Percentiles rank a stretch among this genome's conserved stretches.
Conservation (phyloP, 2,797 vertebrate species). For the Acomys russatus region DNA sequence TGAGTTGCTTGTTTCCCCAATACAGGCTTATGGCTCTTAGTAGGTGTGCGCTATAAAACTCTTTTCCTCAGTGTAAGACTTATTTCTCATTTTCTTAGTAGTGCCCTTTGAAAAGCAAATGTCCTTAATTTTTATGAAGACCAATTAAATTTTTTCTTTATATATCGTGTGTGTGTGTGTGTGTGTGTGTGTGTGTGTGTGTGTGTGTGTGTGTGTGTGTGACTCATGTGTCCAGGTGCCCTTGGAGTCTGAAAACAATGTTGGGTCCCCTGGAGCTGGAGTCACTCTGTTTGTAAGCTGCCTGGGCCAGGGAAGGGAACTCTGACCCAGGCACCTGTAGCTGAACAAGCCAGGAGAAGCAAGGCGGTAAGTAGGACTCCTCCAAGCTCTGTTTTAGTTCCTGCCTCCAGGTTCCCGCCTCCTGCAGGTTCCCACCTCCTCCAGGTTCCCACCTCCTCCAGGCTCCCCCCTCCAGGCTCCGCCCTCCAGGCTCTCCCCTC, state of each 20-base stretch:
- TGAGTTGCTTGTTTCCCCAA: too few relatives aligned
- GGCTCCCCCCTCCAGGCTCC: too few relatives aligned
- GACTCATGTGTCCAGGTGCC: background rate
- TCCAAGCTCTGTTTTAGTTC: background rate
- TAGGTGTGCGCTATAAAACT: background rate
- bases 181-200: background rate
- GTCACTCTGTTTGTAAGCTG: background rate
- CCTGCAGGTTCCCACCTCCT: too few relatives aligned
- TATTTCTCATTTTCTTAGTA: background rate
- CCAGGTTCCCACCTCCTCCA: background rate
- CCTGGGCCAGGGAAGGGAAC: background rate
- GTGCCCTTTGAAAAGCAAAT: background rate
- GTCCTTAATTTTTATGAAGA: background rate
- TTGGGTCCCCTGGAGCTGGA: background rate
- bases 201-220: background rate
- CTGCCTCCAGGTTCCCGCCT: too few relatives aligned
- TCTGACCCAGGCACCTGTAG: background rate
- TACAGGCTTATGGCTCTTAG: background rate
- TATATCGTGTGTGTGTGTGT: background rate
- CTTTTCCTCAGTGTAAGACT: background rate
- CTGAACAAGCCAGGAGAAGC: background rate
- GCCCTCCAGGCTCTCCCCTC: too few relatives aligned
- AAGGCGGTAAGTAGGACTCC: background rate
- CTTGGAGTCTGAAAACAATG: background rate
- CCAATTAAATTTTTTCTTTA: background rate